A percentile compares a stretch with the other conserved stretches of the same genome.
Conservation (phyloP, 2,113 vertebrate species). For the Agapornis roseicollis region DNA sequence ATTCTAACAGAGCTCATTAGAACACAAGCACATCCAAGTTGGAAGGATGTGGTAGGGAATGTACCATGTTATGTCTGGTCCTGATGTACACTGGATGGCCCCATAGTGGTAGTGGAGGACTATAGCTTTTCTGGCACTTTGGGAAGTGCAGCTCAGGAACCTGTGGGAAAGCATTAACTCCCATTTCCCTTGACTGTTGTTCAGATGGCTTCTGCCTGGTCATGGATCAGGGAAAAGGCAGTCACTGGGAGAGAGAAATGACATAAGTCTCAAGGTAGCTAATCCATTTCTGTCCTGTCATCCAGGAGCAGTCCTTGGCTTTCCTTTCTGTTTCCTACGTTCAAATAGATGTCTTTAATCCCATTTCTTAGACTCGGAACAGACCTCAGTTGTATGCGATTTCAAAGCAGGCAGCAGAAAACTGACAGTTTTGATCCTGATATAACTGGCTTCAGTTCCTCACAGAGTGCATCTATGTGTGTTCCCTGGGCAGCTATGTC, state of each 20-base stretch:
- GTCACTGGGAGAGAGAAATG: neutral
- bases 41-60: neutral
- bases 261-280: fast-evolving
- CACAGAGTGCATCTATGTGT: neutral
- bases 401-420: neutral
- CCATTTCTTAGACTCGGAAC: neutral
- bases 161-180: neutral
- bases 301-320: neutral
- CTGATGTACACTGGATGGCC: neutral
- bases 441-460: neutral
- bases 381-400: neutral
- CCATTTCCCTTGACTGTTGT: neutral
- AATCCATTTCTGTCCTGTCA: neutral
- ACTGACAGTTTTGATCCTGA: neutral
- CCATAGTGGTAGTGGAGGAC: neutral
- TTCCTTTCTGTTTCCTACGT: neutral
- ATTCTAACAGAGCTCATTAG: neutral
- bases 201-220: neutral
- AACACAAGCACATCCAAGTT: neutral
- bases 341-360: neutral
- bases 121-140: neutral
- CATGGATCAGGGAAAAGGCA: neutral
- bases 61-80: neutral
- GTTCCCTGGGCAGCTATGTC: neutral
- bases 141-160: neutral